Evolutionary conservation across 1,140 invertebrate species (phyloP).

Genomic region (Ceratitis capitata): DNA sequence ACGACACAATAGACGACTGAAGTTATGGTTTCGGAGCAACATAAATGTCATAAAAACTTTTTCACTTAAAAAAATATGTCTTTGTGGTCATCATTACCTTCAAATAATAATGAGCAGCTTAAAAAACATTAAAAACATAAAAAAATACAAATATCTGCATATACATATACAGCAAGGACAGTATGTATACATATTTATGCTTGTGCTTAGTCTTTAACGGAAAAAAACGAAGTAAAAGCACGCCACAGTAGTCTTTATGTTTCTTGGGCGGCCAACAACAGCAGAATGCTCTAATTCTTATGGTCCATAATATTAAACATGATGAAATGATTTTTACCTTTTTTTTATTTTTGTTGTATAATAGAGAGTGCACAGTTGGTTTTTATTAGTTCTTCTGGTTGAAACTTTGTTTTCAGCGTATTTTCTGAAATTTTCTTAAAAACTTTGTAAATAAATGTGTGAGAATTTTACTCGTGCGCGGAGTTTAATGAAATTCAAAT

Average conservation of each 20-base stretch:
- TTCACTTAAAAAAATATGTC: neutral
- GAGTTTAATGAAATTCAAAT: too few relatives aligned
- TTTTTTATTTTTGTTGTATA: neutral
- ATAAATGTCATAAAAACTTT: constrained; percentile 22
- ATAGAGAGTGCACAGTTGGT: neutral
- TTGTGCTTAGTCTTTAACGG: too few relatives aligned
- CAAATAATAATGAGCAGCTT: neutral
- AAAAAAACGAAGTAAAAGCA: too few relatives aligned
- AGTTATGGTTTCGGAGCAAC: neutral
- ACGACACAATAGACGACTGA: neutral
- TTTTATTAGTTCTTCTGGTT: neutral
- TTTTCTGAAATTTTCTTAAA: neutral
- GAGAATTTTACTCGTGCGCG: too few relatives aligned
- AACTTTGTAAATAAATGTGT: neutral
- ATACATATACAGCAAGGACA: neutral
- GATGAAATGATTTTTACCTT: neutral
- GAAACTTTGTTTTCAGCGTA: neutral
- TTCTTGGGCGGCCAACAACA: neutral
- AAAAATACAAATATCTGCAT: too few relatives aligned
- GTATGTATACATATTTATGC: too few relatives aligned
- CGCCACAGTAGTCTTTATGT: too few relatives aligned
- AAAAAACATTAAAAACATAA: too few relatives aligned
- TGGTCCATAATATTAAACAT: neutral
- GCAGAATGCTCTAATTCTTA: neutral
- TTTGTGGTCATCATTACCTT: neutral